Evolutionary conservation across 2,797 vertebrate species (phyloP), one percentile per base, ranked within the genome.

Genomic region (Anisognathus igniventris): DNA sequence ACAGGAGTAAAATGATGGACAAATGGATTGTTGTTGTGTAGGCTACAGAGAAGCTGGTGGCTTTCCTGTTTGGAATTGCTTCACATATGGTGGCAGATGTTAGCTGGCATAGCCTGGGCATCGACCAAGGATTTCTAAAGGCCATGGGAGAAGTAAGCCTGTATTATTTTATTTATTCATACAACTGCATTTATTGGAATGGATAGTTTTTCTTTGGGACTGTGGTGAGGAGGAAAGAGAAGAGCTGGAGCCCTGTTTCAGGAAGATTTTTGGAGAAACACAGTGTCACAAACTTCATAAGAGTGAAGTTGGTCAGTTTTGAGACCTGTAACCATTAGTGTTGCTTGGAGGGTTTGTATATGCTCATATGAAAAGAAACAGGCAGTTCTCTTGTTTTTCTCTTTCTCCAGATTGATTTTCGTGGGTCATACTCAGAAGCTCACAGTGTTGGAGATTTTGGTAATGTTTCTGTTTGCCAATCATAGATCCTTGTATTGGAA

Each of bases 81-180:
- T 98, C 98, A 3, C 98, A 98, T 86, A 97, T 98, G 96, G 98
- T 98, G 68, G 96, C 98, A n/a, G 98, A 98, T 31, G 74, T 98
- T 71, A 98, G 95, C 92, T 98, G 98, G 98, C 98, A 98, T 56
- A 98, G 98, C 74, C 92, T 98, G 94, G 98, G 96, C 22, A 96
- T 98, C 2, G 93, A 98, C 18, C 98, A 98, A 95, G 98, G 98
- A 37, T 98, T 98, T 91, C 97, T 98, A 4, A 96, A 90, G 71
- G 93, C 97, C 16, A 98, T 98, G 98, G 98, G 87, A 67, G 97
- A 96, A 15, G 98, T 98, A 95, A 98, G 98, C 93, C 58, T 66
- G 6, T 33, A 10, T 44, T 66, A 24, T 62, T 53, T 31, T 92
- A 24, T 88, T 77, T 75, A n/a, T 62, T 92, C 45, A 21, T 65